Conservation (phyloP, 1,140 invertebrate species). For the Venturia canescens region DNA sequence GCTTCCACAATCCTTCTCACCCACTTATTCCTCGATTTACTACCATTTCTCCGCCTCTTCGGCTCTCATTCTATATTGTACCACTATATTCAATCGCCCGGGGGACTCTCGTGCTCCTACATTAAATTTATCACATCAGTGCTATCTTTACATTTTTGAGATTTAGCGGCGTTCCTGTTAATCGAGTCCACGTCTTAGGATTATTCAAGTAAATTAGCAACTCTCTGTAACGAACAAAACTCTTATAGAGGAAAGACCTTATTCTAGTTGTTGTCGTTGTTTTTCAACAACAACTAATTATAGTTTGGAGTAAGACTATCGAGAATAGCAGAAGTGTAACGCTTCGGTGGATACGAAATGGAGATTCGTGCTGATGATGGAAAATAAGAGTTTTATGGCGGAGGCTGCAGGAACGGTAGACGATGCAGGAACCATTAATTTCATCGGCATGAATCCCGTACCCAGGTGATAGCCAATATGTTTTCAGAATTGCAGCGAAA, state of each 20-base stretch:
- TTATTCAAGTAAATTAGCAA: constrained; percentile 14
- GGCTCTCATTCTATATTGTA: constrained; percentile 50
- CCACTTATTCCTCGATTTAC: constrained; percentile 67
- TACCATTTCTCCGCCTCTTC: constrained; percentile 25
- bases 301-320: constrained; percentile 56
- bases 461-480: not conserved
- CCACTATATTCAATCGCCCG: constrained; percentile 13
- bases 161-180: not conserved
- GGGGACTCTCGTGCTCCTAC: not conserved
- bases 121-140: not conserved
- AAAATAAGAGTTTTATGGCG: not conserved
- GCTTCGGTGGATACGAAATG: not conserved
- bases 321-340: not conserved
- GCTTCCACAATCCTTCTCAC: constrained; percentile 60
- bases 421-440: constrained; percentile 71
- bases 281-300: constrained; percentile 67
- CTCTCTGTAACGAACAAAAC: too few species aligned
- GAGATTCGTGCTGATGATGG: not conserved
- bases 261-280: constrained; percentile 58
- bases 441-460: constrained; percentile 33
- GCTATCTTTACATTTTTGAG: constrained; percentile 25
- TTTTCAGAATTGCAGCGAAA: constrained; percentile 38
- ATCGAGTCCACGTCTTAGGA: not conserved
- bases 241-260: too few species aligned
- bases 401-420: constrained; percentile 44